phyloP scores from a whole-genome alignment of 2,113 vertebrate species.

The Sander vitreus region DNA sequence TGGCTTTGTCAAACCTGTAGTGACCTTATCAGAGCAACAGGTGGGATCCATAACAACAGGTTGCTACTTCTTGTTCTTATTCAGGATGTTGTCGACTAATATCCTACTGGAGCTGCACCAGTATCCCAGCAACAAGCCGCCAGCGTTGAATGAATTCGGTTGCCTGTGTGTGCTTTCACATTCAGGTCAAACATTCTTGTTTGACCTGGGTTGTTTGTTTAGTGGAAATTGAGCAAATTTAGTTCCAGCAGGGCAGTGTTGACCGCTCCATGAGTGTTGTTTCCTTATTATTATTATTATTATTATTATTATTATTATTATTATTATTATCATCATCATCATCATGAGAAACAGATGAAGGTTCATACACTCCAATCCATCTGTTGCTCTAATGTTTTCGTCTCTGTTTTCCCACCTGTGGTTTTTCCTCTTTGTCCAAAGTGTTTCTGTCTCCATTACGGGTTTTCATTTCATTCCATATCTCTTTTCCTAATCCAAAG shows the following conservation, averaged over 20 bases:
- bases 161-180: slow-evolving; percentile 22
- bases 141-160: slow-evolving; percentile 14
- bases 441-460: background rate
- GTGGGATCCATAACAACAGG: slow-evolving; percentile 43
- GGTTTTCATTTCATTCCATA: background rate
- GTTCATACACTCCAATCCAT: background rate
- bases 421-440: background rate
- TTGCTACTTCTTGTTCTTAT: background rate
- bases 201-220: slow-evolving; percentile 46
- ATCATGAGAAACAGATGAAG: slow-evolving; percentile 19
- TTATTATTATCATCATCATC: too few relatives aligned
- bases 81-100: background rate
- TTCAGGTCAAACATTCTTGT: slow-evolving; percentile 47
- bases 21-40: slow-evolving; percentile 21
- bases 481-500: background rate
- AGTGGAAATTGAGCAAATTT: slow-evolving; percentile 26
- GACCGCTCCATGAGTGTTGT: slow-evolving; percentile 6
- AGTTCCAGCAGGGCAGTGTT: background rate
- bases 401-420: background rate
- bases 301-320: too few relatives aligned
- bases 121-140: slow-evolving; percentile 63
- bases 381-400: background rate
- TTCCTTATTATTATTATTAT: too few relatives aligned
- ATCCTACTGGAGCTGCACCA: slow-evolving; percentile 1
- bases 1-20: slow-evolving; percentile 10